phyloP scores from a whole-genome alignment of 2,113 vertebrate species.

The Atrichornis clamosus region DNA sequence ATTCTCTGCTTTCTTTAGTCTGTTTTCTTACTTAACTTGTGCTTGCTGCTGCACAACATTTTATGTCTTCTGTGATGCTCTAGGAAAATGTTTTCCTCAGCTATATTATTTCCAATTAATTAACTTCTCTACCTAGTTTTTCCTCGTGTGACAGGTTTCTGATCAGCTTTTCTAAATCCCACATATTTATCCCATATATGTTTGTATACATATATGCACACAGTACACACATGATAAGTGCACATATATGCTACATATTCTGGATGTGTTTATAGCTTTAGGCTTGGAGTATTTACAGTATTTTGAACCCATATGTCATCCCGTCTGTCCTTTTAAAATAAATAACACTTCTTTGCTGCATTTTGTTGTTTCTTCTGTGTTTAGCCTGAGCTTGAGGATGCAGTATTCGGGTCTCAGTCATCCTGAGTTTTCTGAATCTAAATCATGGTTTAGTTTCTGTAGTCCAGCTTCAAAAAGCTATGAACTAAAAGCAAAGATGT shows the following conservation, averaged over 20 bases:
- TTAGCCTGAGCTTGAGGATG: background rate
- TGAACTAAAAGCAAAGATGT: background rate
- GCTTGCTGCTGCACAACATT: background rate
- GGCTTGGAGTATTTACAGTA: background rate
- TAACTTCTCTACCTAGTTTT: background rate
- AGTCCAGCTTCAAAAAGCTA: background rate
- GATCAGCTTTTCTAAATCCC: background rate
- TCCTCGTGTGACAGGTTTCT: background rate
- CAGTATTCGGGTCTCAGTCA: background rate
- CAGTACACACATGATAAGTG: background rate
- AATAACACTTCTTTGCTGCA: background rate
- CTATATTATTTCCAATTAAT: background rate
- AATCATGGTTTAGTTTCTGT: background rate
- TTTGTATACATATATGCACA: background rate
- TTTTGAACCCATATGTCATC: constrained; percentile 40
- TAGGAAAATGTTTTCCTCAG: background rate
- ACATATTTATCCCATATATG: background rate
- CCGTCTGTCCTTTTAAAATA: background rate
- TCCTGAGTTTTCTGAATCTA: background rate
- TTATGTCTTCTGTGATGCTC: background rate
- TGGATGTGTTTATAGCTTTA: background rate
- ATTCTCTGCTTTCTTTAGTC: background rate
- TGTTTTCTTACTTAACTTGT: background rate
- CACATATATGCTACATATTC: background rate
- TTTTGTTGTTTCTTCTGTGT: background rate